A percentile compares a stretch with the other conserved stretches of the same genome.
Evolutionary conservation across 2,113 vertebrate genomes (phyloP).

Genomic region (Sakesphorus luctuosus): DNA sequence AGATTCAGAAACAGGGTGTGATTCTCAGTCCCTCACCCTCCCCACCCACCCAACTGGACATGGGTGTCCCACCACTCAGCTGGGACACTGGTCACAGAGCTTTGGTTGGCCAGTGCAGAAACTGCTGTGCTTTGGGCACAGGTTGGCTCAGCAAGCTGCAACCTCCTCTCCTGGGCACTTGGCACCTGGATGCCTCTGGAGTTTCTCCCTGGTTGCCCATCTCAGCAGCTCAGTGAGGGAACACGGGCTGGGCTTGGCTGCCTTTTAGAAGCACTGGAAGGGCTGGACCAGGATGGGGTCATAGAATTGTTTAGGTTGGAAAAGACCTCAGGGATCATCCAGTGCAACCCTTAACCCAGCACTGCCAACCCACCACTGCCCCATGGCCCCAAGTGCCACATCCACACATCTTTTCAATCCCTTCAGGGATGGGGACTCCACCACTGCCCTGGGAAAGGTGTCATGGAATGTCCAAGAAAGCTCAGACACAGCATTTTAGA

Average conservation of each 20-base stretch:
- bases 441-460: neutral
- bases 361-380: neutral
- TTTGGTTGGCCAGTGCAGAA: too few species aligned
- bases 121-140: rapidly evolving
- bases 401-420: rapidly evolving
- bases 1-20: neutral
- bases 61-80: rapidly evolving
- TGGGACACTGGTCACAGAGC: rapidly evolving
- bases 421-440: neutral
- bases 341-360: neutral
- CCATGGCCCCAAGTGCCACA: neutral
- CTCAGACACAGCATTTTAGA: neutral
- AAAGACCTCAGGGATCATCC: neutral
- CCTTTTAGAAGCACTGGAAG: neutral
- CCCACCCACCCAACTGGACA: neutral
- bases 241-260: neutral
- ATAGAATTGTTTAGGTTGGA: neutral
- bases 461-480: neutral
- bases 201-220: neutral
- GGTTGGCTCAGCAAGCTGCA: neutral
- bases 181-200: neutral
- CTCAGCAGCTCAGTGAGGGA: neutral
- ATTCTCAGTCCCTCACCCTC: neutral
- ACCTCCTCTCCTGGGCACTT: neutral
- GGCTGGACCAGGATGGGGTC: neutral